Base-by-base conservation (phyloP, 2,888 invertebrate genomes). In the Callyntrura guangdongensis region DNA sequence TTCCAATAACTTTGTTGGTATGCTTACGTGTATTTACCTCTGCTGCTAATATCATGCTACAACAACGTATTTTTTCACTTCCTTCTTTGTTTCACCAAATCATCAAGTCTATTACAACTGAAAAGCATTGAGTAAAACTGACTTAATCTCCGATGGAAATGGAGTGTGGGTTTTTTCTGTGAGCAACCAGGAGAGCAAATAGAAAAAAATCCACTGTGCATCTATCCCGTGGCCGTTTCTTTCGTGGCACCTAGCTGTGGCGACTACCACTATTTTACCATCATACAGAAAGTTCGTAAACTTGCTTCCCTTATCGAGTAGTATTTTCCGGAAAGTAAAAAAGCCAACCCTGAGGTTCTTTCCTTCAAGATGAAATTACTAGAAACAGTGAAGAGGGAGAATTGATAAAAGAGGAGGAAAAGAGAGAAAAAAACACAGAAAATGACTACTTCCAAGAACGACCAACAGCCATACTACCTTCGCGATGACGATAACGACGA, bases 221-320 rank as follows among this genome's bases (percentile, higher is more conserved):
- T n/a, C 59, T 59, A n/a, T 59, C 36, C 36, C 25, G 64, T 64
- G 25, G 64, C 69, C 45, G 45, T 69, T 69, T 67, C 67, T 67
- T 27, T 14, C n/a, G 47, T 74, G 45, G 74, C 74, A 74, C 47
- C 47, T 20, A 3, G 45, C 27, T 36, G 14, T 84, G 69, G 69
- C 56, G 36, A 61, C 67, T 20, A 47, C 47, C 45, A 27, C n/a
- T 14, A 20, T 45, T 25, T 27, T 72, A 72, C 1, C 47, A 69
- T 69, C 8, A 12, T 72, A 36, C 6, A 45, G 69, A 12, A 53
- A 14, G 45, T 20, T 22, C 45, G 56, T 56, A 56, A 84, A 53
- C 77, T 86, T 86, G 86, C 64, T 86, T 61, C 86, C 77, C 77
- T 56, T 86, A 86, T 86, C 77, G 86, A 86, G 77, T 22, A 36